Base-by-base conservation (phyloP, 2,113 vertebrate genomes). In the Pipra filicauda region DNA sequence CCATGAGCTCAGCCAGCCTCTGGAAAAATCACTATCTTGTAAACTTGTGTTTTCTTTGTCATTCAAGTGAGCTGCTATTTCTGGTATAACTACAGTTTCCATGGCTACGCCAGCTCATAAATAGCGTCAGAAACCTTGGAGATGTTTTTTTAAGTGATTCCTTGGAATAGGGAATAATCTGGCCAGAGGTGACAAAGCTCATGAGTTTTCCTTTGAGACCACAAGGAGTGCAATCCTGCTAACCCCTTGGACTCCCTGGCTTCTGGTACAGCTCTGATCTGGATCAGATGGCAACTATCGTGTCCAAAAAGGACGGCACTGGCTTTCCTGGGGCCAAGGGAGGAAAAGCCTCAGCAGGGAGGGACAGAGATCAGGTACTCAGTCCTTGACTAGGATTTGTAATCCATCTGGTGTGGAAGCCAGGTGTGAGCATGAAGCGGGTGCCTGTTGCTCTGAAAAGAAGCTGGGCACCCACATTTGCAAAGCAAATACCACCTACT, bases 21-120 rank as follows among this genome's bases (percentile, higher is more conserved):
- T 75, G 80, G 80, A 96, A 94, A 94, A 96, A 89, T 84, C 88
- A 69, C 44, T 66, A 39, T 75, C 93, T 92, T 94, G 70, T 96
- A 96, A 94, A 96, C 91, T 93, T 84, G 31, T 96, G 88, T 88
- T 93, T 94, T 88, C 83, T 94, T 92, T 96, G 94, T 95, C 85
- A 76, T 91, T 79, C 83, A 79, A 89, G 83, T 54, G 58, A 85
- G 57, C 46, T 85, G 77, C 92, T 97, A 96, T 96, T 96, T 95
- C 86, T 94, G 73, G 93, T 90, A 54, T 81, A 93, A 81, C 70
- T 92, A 30, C 94, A 57, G 95, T 97, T 97, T 43, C 96, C 90
- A 96, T 96, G 72, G 85, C 57, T 93, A 96, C 95, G 87, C 15
- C 54, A 85, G 85, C 74, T 91, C 91, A 95, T 91, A 96, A 97